These are phyloP conservation scores for Acipenser ruthenus DNA, from an alignment of 2,797 vertebrate species.

Conservation along the genomic window DNA sequence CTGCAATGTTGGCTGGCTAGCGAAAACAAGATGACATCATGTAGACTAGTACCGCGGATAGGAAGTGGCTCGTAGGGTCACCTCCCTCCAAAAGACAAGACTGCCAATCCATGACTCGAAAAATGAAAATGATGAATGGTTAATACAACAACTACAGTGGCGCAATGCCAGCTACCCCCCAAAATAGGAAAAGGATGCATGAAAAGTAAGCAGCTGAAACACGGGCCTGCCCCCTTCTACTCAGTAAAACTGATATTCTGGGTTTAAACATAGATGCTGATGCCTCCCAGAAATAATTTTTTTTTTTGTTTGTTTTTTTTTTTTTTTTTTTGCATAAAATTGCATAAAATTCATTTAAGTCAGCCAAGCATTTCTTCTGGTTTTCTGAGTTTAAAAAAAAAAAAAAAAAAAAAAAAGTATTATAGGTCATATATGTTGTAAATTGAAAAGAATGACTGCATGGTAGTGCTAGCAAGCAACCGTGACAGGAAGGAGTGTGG, in stretches of 20 bases:
- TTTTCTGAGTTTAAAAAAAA: conserved; percentile 24
- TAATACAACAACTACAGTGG: too few relatives aligned
- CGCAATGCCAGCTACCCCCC: too few relatives aligned
- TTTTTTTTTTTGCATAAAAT: conserved; percentile 14
- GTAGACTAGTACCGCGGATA: too few relatives aligned
- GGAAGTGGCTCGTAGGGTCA: too few relatives aligned
- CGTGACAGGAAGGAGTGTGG: conserved; percentile 4
- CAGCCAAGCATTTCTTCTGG: conserved; percentile 35
- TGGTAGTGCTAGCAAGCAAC: conserved; percentile 30
- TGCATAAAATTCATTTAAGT: conserved; percentile 37
- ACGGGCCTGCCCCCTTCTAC: too few relatives aligned
- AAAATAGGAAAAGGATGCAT: too few relatives aligned
- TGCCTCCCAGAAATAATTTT: conserved; percentile 32
- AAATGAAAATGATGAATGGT: too few relatives aligned
- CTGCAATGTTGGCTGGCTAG: too few relatives aligned
- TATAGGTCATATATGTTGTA: conserved; percentile 28
- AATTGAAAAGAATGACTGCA: conserved; percentile 35
- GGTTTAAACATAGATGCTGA: conserved; percentile 16
- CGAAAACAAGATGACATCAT: too few relatives aligned
- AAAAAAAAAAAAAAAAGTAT: conserved; percentile 30
- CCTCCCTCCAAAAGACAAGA: too few relatives aligned
- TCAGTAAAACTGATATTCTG: neutral
- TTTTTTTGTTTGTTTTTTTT: neutral
- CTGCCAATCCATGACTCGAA: too few relatives aligned
- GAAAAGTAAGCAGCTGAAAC: too few relatives aligned